Evolutionary conservation across 2,888 invertebrate genomes (phyloP).

Genomic region (Eupeodes latifasciatus): DNA sequence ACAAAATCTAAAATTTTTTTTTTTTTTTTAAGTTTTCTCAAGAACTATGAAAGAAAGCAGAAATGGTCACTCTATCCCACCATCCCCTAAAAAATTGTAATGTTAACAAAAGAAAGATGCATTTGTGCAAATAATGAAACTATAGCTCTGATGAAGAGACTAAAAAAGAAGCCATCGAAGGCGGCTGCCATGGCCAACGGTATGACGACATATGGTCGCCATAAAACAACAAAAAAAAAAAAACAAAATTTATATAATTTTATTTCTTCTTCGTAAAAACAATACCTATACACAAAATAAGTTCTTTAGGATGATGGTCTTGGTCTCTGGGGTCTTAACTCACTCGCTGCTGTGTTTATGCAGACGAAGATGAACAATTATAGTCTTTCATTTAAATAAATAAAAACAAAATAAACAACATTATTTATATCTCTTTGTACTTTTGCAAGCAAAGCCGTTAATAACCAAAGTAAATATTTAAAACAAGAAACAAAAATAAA

Average conservation of each 20-base stretch:
- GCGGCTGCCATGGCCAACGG: not conserved
- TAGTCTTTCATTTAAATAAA: constrained; percentile 74
- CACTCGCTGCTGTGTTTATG: constrained; percentile 11
- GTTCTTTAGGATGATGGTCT: constrained; percentile 28
- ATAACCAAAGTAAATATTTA: constrained; percentile 76
- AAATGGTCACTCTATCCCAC: not conserved
- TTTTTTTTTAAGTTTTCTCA: too few species aligned
- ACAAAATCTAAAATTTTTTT: not conserved
- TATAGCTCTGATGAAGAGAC: constrained; percentile 33
- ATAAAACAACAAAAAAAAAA: constrained; percentile 5
- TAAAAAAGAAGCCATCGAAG: constrained; percentile 35
- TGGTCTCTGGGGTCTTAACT: not conserved
- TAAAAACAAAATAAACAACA: constrained; percentile 67
- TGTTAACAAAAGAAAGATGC: constrained; percentile 56
- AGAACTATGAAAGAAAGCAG: not conserved
- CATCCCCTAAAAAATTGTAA: constrained; percentile 49
- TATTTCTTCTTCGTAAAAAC: constrained; percentile 47
- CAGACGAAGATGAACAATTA: constrained; percentile 66
- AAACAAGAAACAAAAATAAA: constrained; percentile 10
- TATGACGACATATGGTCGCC: constrained; percentile 62
- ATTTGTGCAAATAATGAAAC: constrained; percentile 70
- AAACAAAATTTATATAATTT: constrained; percentile 54
- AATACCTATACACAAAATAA: constrained; percentile 14
- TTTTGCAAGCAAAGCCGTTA: constrained; percentile 63
- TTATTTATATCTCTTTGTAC: constrained; percentile 66